These are phyloP conservation scores for Drosophila bocqueti DNA, from an alignment of 1,140 invertebrate species.

Conservation along the genomic window DNA sequence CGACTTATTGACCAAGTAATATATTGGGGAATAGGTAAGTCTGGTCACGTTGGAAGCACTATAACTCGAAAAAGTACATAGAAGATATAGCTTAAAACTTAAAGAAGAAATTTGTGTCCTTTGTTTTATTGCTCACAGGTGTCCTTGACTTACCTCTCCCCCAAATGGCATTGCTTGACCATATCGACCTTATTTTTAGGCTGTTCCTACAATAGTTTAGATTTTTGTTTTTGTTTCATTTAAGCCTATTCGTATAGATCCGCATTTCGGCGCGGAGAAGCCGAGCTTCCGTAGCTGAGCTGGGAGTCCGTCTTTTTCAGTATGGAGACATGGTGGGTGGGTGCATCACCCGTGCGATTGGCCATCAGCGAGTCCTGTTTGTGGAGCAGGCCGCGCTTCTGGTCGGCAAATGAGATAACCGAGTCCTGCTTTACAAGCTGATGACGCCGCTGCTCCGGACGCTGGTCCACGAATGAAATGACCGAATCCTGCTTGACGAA, in stretches of 20 bases:
- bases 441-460: constrained; percentile 78
- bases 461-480: constrained; percentile 83
- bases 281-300: constrained; percentile 62
- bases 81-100: neutral
- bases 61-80: neutral
- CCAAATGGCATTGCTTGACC: neutral
- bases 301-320: constrained; percentile 84
- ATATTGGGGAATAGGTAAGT: neutral
- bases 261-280: constrained; percentile 75
- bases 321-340: constrained; percentile 82
- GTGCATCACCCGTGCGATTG: constrained; percentile 75
- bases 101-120: neutral
- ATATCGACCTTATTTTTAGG: constrained; percentile 1
- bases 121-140: neutral
- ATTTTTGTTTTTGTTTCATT: constrained; percentile 21
- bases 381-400: constrained; percentile 73
- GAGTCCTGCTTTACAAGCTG: constrained; percentile 84
- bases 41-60: neutral
- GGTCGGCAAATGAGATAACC: constrained; percentile 84
- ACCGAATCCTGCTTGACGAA: constrained; percentile 84
- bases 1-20: neutral
- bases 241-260: constrained; percentile 73
- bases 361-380: constrained; percentile 83
- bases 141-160: neutral
- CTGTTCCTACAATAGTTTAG: constrained; percentile 17